A percentile compares a stretch with the other conserved stretches of the same genome.
These are phyloP conservation scores for Peucedramus taeniatus DNA, from an alignment of 2,113 vertebrate species.

Conservation along the genomic window DNA sequence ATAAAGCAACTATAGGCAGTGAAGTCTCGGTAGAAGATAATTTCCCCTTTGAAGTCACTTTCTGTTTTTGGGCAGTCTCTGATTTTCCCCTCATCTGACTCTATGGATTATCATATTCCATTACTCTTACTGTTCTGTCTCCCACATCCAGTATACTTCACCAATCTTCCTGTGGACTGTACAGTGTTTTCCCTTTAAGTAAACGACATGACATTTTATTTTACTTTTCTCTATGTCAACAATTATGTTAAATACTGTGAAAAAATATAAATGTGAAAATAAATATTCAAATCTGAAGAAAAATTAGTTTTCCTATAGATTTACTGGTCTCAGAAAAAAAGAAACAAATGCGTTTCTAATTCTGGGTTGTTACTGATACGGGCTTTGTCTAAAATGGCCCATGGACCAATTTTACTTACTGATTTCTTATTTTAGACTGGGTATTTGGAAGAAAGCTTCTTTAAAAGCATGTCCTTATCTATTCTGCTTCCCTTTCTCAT, in stretches of 20 bases:
- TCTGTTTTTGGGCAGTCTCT: background rate
- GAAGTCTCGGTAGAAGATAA: background rate
- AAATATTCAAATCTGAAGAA: background rate
- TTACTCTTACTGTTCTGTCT: background rate
- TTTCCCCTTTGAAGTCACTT: background rate
- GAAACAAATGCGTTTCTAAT: background rate
- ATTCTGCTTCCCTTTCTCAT: background rate
- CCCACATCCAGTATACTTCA: background rate
- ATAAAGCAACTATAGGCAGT: background rate
- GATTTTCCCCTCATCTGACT: background rate
- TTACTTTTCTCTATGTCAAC: background rate
- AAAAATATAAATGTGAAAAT: background rate
- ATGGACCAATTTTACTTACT: background rate
- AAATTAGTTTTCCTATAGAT: background rate
- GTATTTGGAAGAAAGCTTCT: background rate
- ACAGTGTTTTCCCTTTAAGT: background rate
- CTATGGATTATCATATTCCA: background rate
- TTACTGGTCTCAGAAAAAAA: background rate
- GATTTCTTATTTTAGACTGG: background rate
- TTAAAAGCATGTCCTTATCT: background rate
- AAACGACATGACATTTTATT: background rate
- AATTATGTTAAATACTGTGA: background rate
- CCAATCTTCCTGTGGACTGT: background rate
- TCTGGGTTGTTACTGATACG: background rate
- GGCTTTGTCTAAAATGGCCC: background rate